Conservation (phyloP, 2,113 vertebrate species). For the Baryphthengus martii region DNA sequence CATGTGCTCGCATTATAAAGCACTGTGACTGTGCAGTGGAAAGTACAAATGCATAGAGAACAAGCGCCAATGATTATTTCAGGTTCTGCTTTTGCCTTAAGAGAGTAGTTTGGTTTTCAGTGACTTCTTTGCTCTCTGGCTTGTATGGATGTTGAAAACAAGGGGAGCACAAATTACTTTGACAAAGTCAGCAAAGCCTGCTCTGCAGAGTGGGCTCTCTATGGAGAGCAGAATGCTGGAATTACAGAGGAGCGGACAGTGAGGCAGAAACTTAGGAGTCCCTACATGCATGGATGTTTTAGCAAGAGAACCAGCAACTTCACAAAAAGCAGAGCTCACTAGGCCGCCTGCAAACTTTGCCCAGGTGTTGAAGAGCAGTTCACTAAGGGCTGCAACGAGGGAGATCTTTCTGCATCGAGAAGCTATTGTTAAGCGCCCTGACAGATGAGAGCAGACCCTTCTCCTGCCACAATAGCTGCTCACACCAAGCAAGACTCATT, state of each 20-base stretch:
- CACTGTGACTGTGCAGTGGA: background rate
- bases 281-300: background rate
- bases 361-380: constrained; percentile 53
- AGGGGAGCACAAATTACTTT: background rate
- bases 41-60: background rate
- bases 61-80: background rate
- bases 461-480: constrained; percentile 78
- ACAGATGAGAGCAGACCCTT: constrained; percentile 76
- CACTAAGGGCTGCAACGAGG: background rate
- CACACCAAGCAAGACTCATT: constrained; percentile 77
- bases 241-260: background rate
- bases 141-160: background rate
- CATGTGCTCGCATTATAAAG: background rate
- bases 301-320: background rate
- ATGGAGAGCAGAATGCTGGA: background rate
- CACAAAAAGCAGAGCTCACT: background rate
- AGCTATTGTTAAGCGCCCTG: constrained; percentile 64
- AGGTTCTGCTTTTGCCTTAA: background rate
- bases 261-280: background rate
- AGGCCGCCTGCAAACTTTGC: background rate
- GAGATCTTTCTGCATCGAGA: background rate
- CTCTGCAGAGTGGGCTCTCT: background rate
- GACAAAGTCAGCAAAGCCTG: background rate
- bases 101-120: background rate
- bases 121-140: background rate